Base-by-base conservation (phyloP, 2,888 invertebrate genomes). In the Hirtodrosophila alboralis region DNA sequence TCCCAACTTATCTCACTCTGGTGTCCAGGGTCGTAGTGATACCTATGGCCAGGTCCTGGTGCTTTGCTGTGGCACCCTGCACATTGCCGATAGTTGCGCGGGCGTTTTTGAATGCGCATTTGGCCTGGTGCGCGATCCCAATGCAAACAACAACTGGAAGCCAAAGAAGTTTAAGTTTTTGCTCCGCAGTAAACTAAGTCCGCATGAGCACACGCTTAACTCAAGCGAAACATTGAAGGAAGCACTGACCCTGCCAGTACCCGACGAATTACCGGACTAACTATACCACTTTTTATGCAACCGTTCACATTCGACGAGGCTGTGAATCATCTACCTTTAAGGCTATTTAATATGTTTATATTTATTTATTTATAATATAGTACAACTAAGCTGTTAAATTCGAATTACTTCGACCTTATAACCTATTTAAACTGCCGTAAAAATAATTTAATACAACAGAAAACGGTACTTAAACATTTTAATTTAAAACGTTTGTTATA, bases 71-170 rank as follows among this genome's bases (percentile, higher is more conserved):
- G 94, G 95, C 12, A 94, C 93, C 0, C 81, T 94, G 26, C 94
- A 94, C 81, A 89, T 91, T 9, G 73, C 89, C 3, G 88, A 89
- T 21, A 92, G 92, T 67, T 59, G 62, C 10, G 91, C 93, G 1
- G 95, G 94, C 1, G 89, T 93, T 23, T 95, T 94, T 86, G 94
- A 94, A 80, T 93, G 94, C 76, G 90, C 92, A 36, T 94, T 94
- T 89, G 93, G 93, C 1, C 88, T 95, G 31, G 90, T 93, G 14
- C 91, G 93, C 60, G 94, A 94, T 87, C 94, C 94, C 0, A 91
- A 90, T 43, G 88, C 91, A 21, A 91, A 92, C n/a, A 93, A 94
- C 80, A 94, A 93, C 81, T 95, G 93, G 93, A 94, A 94, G 89
- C 92, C 94, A 14, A 94, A 94, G 85, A 92, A 90, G n/a, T 91